Evolutionary conservation across 1,140 invertebrate species (phyloP), one percentile per base, ranked within the genome.

Genomic region (Drosophila sucinea): DNA sequence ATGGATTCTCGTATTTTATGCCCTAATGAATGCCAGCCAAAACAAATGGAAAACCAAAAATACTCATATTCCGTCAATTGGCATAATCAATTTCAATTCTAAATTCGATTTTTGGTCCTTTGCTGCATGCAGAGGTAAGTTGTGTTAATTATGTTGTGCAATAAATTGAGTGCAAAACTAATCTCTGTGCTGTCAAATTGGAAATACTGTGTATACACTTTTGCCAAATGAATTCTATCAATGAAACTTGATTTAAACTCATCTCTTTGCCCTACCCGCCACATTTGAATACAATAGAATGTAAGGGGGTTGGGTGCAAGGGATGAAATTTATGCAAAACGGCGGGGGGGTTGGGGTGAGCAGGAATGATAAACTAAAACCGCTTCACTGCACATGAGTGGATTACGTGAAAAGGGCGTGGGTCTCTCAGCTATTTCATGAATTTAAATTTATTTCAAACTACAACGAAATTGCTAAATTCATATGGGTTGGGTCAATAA

Each of bases 141-240:
- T 51, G 6, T 27, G 23, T 51, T 51, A 51, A 51, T 51, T 51
- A 27, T 25, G 23, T 51, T 51, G 8, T 27, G 7, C 44, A 51
- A 27, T 51, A 51, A 51, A 27, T 51, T 27, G 44, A 51, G 7
- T 51, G 44, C 44, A 25, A 27, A 51, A 51, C 23, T 51, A 51
- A 51, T 51, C 23, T 51, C 44, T 44, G 4, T 17, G 4, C 41
- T 44, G 17, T n/a, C 11, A 44, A 44, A 17, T 47, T 38, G 10
- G 10, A 47, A 23, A 47, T 17, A 47, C 17, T 25, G 23, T 23
- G 23, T 23, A 7, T 23, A 17, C 41, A 44, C 8, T 38, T 47
- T 47, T 47, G 4, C 1, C 23, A 51, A 51, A 51, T 51, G 17
- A 25, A 47, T 47, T 47, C 44, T 47, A 47, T 47, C 44, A 47